A percentile compares a stretch with the other conserved stretches of the same genome.
These are phyloP conservation scores for Prionace glauca DNA, from an alignment of 2,797 vertebrate genomes.

Conservation along the genomic window DNA sequence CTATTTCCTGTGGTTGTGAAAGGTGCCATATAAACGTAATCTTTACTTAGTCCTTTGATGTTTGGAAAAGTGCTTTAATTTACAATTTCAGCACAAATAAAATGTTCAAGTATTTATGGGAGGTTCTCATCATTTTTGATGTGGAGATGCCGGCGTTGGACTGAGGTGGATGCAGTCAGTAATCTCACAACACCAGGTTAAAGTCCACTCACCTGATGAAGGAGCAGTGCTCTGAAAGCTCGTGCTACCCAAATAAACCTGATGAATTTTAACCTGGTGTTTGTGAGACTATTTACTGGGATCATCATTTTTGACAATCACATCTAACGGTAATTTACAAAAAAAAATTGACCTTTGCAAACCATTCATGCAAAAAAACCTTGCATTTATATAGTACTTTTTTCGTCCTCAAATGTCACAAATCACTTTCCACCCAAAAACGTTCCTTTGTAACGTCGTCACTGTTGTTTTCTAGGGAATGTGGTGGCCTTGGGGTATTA, in stretches of 20 bases:
- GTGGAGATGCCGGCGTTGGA: no score
- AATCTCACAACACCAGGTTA: no score
- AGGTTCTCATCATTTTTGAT: no score
- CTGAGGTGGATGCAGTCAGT: no score
- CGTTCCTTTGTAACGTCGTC: background rate
- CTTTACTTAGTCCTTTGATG: background rate
- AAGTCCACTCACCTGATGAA: no score
- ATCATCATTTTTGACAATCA: background rate
- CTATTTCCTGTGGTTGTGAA: background rate
- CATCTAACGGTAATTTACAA: background rate
- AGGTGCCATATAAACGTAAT: background rate
- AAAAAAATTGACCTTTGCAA: background rate
- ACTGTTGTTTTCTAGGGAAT: background rate
- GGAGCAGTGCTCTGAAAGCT: no score
- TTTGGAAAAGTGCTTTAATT: background rate
- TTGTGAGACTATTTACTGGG: background rate
- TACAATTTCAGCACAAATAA: background rate
- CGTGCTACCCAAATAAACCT: no score
- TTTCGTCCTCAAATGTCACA: background rate
- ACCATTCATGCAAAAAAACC: background rate
- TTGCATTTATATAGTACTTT: background rate
- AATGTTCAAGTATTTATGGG: background rate
- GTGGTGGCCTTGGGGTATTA: no score
- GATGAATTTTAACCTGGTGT: no score
- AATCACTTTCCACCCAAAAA: background rate